Evolutionary conservation across 1,140 invertebrate species (phyloP).

Genomic region (Fragariocoptes setiger): DNA sequence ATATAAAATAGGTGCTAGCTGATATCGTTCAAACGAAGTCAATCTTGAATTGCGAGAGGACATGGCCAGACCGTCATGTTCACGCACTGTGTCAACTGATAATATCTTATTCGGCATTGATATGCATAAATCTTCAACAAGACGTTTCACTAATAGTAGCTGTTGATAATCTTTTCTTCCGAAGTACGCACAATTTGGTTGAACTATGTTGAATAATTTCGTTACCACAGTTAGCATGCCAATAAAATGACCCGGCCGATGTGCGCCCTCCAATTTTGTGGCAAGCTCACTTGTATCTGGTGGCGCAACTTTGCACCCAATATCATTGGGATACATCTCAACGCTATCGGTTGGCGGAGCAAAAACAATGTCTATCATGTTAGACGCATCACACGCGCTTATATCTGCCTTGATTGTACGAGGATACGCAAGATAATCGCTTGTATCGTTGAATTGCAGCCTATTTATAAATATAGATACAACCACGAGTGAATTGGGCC

Average conservation of each 20-base stretch:
- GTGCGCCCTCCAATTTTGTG: neutral
- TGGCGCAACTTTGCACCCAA: neutral
- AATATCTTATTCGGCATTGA: neutral
- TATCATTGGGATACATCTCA: neutral
- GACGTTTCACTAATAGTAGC: neutral
- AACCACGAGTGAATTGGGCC: neutral
- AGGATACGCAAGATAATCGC: slow-evolving; percentile 2
- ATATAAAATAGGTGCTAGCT: neutral
- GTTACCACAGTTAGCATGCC: slow-evolving; percentile 1
- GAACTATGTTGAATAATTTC: slow-evolving; percentile 3
- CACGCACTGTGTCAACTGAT: neutral
- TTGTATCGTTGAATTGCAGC: neutral
- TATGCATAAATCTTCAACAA: slow-evolving; percentile 2
- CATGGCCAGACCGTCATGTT: neutral
- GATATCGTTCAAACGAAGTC: neutral
- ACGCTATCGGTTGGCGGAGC: neutral
- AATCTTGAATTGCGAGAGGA: neutral
- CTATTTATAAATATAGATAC: slow-evolving; percentile 2
- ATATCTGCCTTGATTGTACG: neutral
- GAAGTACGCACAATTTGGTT: slow-evolving; percentile 2
- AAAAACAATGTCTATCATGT: slow-evolving; percentile 1
- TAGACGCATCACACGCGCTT: neutral
- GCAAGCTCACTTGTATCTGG: neutral
- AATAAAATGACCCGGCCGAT: slow-evolving; percentile 1
- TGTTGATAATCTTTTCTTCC: slow-evolving; percentile 5